Evolutionary conservation across 1,140 invertebrate species (phyloP).

Genomic region (Musca vetustissima): DNA sequence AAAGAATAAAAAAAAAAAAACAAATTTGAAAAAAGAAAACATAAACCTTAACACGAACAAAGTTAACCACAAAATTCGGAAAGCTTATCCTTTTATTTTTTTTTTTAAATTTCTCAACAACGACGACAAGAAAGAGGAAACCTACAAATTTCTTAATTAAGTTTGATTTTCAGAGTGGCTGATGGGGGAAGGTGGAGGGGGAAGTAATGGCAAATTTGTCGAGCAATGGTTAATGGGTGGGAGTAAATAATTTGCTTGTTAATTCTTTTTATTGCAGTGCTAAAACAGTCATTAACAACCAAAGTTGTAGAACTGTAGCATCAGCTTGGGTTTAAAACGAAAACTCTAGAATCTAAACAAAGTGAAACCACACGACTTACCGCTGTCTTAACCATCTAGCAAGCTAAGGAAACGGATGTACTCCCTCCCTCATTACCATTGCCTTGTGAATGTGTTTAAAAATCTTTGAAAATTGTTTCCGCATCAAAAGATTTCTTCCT

Average conservation of each 20-base stretch:
- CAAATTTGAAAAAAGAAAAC: too few species aligned
- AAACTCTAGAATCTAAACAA: not conserved
- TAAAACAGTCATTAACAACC: constrained; percentile 13
- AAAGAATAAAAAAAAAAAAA: constrained; percentile 16
- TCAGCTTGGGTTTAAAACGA: not conserved
- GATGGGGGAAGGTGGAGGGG: too few species aligned
- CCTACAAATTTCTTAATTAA: constrained; percentile 17
- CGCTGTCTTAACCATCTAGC: not conserved
- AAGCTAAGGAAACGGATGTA: too few species aligned
- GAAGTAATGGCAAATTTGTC: not conserved
- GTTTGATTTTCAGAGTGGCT: not conserved
- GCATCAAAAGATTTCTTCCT: constrained; percentile 4
- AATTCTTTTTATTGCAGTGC: constrained; percentile 14
- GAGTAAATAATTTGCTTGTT: constrained; percentile 16
- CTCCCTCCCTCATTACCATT: not conserved
- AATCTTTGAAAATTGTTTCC: constrained; percentile 13
- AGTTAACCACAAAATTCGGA: constrained; percentile 22
- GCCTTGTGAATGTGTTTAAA: not conserved
- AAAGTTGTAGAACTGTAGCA: not conserved
- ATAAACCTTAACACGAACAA: not conserved
- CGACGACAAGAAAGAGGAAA: not conserved
- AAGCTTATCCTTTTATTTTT: constrained; percentile 16
- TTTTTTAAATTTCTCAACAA: constrained; percentile 9
- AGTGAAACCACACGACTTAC: constrained; percentile 8
- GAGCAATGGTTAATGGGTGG: not conserved